Evolutionary conservation across 2,888 invertebrate species (phyloP).

Genomic region (Epinotia demarniana): DNA sequence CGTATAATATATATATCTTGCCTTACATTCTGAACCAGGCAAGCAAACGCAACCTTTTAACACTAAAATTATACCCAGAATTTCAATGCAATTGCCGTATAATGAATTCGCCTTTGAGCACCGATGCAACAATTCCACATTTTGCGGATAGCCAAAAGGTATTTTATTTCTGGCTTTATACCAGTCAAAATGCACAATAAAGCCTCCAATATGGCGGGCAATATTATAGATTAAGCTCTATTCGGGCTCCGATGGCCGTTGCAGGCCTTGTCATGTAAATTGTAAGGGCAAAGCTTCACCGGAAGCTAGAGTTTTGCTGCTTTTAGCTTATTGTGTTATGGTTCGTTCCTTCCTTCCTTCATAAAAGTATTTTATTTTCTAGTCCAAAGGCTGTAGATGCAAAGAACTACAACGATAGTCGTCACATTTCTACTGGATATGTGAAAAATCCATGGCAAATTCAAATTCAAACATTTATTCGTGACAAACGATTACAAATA

Average conservation of each 20-base stretch:
- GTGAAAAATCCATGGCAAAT: no score
- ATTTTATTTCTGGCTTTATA: conserved; percentile 36
- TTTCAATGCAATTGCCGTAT: conserved; percentile 20
- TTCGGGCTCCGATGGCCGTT: conserved; percentile 19
- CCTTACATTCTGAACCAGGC: neutral
- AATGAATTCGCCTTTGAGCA: conserved; percentile 27
- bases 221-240: conserved; percentile 38
- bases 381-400: neutral
- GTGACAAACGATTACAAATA: no score
- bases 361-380: neutral
- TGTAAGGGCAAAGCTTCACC: conserved; percentile 24
- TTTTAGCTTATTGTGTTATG: conserved; percentile 16
- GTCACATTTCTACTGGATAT: no score
- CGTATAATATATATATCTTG: no score
- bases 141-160: conserved; percentile 36
- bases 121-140: conserved; percentile 21
- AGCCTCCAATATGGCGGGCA: conserved; percentile 10
- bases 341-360: neutral
- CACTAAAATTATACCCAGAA: conserved; percentile 34
- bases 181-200: conserved; percentile 36
- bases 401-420: no score
- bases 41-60: conserved; percentile 19
- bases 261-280: conserved; percentile 40
- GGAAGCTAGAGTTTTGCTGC: conserved; percentile 13
- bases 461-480: no score